Conservation (phyloP, 2,888 invertebrate species). For the Habrosyne pyritoides region DNA sequence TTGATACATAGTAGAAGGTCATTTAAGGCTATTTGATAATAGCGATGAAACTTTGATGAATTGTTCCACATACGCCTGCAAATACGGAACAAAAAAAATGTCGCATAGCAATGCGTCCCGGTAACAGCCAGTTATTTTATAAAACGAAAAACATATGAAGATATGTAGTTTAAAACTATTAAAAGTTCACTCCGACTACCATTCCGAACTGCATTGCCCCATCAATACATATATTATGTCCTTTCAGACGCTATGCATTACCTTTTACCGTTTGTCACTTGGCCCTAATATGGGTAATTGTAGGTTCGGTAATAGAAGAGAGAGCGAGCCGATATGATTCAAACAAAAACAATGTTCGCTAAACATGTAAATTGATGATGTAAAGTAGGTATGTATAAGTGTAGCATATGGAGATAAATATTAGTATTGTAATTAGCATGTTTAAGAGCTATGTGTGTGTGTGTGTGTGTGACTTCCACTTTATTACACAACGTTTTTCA, state of each 20-base stretch:
- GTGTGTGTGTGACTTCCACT: not conserved
- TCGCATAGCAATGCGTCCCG: too few species aligned
- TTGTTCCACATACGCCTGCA: too few species aligned
- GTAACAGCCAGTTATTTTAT: too few species aligned
- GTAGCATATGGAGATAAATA: not conserved
- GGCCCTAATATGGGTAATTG: not conserved
- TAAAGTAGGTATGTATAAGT: not conserved
- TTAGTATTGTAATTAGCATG: not conserved
- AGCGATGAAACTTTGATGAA: too few species aligned
- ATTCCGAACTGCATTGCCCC: not conserved
- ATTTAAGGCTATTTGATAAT: too few species aligned
- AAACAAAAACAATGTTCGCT: constrained; percentile 13
- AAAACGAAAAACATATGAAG: too few species aligned
- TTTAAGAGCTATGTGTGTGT: not conserved
- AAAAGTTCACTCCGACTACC: too few species aligned
- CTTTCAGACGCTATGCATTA: not conserved
- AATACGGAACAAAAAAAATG: too few species aligned
- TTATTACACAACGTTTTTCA: not conserved
- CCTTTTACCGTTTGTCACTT: not conserved
- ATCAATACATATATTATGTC: not conserved
- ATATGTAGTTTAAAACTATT: too few species aligned
- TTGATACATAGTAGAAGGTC: too few species aligned
- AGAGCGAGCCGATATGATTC: not conserved
- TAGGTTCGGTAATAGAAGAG: not conserved
- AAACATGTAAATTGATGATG: constrained; percentile 16